These are phyloP conservation scores for Pasiphila rectangulata DNA, from an alignment of 2,888 invertebrate species.

Conservation along the genomic window DNA sequence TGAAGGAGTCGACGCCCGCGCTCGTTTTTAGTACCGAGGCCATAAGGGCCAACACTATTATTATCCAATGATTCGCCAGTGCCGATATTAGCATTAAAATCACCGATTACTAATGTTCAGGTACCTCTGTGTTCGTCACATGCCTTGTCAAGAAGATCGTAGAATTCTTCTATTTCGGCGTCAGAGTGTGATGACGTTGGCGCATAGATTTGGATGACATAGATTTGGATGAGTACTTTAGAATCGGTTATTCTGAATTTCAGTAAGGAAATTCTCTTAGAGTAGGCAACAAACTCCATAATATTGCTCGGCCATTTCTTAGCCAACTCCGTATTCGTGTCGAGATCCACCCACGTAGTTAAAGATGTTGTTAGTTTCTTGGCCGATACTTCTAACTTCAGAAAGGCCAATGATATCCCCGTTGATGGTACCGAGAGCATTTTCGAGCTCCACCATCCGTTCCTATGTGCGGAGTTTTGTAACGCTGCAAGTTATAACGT, in stretches of 20 bases:
- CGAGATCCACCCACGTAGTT: background rate
- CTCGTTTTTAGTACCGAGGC: too few relatives aligned
- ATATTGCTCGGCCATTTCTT: background rate
- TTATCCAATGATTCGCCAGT: too few relatives aligned
- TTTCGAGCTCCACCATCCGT: background rate
- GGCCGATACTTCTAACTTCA: background rate
- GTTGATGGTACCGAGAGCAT: background rate
- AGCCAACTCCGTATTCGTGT: background rate
- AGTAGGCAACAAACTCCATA: too few relatives aligned
- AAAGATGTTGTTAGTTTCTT: background rate
- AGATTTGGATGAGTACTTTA: background rate
- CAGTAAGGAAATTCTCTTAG: background rate
- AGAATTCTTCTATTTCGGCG: conserved; percentile 15
- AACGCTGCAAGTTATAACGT: background rate
- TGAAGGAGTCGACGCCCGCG: too few relatives aligned
- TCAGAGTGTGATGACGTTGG: conserved; percentile 13
- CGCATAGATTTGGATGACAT: conserved; percentile 12
- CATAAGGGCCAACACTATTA: too few relatives aligned
- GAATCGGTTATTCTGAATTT: background rate
- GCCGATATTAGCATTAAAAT: too few relatives aligned
- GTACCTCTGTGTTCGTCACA: conserved; percentile 12
- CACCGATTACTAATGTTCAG: too few relatives aligned
- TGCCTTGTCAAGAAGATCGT: conserved; percentile 9
- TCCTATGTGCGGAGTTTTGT: background rate
- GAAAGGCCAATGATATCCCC: background rate